These are phyloP conservation scores for Popillia japonica DNA, from an alignment of 1,140 invertebrate genomes.

Conservation along the genomic window DNA sequence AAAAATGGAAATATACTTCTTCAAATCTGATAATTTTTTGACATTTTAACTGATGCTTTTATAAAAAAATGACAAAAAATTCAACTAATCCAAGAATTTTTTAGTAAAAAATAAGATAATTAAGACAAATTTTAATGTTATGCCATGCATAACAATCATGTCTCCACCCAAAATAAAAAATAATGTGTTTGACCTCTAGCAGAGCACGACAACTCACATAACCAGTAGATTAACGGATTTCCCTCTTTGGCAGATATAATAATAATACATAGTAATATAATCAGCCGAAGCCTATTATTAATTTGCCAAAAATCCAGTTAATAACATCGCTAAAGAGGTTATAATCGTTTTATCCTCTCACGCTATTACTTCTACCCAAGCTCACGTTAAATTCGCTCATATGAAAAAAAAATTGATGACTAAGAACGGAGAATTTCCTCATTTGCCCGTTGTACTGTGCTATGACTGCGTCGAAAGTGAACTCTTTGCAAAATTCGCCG, in stretches of 20 bases:
- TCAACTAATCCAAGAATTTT: no score
- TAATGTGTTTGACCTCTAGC: not conserved
- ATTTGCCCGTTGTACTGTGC: not conserved
- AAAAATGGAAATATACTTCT: no score
- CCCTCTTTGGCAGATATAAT: not conserved
- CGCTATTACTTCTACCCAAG: not conserved
- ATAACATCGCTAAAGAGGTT: not conserved
- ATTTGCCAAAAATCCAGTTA: not conserved
- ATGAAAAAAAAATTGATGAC: not conserved
- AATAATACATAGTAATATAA: not conserved
- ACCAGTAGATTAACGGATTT: no score
- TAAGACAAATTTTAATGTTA: no score
- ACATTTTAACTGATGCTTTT: no score
- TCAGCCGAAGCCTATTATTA: not conserved
- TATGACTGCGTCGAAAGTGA: slow-evolving; percentile 17
- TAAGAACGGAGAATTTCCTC: not conserved
- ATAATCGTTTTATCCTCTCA: not conserved
- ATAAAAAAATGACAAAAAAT: no score
- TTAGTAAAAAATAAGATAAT: no score
- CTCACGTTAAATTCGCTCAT: not conserved
- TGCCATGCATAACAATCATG: no score
- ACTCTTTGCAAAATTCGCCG: slow-evolving; percentile 13
- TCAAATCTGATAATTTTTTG: no score
- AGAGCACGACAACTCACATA: not conserved
- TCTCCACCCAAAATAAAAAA: no score